Conservation (phyloP, 2,888 invertebrate species). For the Capitulum mitella region DNA sequence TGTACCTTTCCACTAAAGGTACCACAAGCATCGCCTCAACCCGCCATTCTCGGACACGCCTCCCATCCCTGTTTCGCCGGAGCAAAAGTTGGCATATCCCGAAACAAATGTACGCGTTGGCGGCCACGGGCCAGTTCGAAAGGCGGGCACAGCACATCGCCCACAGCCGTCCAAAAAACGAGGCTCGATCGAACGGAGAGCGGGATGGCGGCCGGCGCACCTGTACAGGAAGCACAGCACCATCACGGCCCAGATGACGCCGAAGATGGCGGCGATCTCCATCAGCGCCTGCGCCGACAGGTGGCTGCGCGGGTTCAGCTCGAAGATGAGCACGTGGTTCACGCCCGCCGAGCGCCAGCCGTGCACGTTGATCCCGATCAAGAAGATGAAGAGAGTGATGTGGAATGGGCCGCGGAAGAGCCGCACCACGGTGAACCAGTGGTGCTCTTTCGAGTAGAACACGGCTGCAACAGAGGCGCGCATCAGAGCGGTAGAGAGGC, state of each 20-base stretch:
- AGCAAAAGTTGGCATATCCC: too few relatives aligned
- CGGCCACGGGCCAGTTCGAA: too few relatives aligned
- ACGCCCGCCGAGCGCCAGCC: constrained; percentile 75
- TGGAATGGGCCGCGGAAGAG: constrained; percentile 90
- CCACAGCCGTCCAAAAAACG: too few relatives aligned
- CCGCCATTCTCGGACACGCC: too few relatives aligned
- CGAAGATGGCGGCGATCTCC: constrained; percentile 86
- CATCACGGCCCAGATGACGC: constrained; percentile 88
- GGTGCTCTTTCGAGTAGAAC: constrained; percentile 60
- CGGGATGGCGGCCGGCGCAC: background rate
- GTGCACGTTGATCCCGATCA: constrained; percentile 86
- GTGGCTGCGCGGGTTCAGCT: constrained; percentile 80
- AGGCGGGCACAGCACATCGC: too few relatives aligned
- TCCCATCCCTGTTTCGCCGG: too few relatives aligned
- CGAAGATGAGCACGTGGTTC: constrained; percentile 95
- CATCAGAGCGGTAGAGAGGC: too few relatives aligned
- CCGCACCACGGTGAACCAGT: constrained; percentile 77
- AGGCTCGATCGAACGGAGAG: too few relatives aligned
- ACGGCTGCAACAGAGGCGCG: constrained; percentile 59
- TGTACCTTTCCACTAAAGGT: too few relatives aligned
- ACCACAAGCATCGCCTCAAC: too few relatives aligned
- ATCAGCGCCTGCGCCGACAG: constrained; percentile 79
- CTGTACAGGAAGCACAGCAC: constrained; percentile 77
- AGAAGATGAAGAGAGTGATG: constrained; percentile 82
- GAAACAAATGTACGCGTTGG: too few relatives aligned